These are phyloP conservation scores for Ammodytes dubius DNA, from an alignment of 2,113 vertebrate genomes.

Conservation along the genomic window DNA sequence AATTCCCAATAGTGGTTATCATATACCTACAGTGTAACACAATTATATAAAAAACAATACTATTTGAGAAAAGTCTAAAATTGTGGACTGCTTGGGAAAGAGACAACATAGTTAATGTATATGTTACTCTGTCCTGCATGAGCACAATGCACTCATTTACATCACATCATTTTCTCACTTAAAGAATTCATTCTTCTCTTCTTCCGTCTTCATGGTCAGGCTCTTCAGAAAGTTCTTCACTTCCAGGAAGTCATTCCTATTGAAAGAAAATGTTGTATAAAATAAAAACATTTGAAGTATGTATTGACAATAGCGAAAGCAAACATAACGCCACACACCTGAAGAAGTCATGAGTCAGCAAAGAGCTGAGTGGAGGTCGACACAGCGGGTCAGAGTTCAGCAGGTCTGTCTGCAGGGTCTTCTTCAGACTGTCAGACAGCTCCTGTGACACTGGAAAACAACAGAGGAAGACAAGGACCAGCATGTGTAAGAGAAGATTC, in stretches of 20 bases:
- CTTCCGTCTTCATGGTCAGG: conserved; percentile 95
- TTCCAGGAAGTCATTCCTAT: conserved; percentile 97
- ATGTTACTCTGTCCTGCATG: neutral
- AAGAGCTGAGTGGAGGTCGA: conserved; percentile 87
- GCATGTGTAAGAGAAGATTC: neutral
- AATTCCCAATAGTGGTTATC: neutral
- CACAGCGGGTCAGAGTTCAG: conserved; percentile 87
- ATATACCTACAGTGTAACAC: neutral
- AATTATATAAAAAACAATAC: conserved; percentile 1
- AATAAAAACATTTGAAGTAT: fast-evolving
- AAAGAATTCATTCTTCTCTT: conserved; percentile 98
- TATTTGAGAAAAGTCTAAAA: neutral
- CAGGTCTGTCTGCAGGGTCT: conserved; percentile 87
- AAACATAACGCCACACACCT: conserved; percentile 83
- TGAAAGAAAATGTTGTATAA: conserved; percentile 34
- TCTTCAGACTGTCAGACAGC: conserved; percentile 85
- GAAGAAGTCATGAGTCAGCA: conserved; percentile 94
- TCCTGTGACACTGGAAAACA: conserved; percentile 79
- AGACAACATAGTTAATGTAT: neutral
- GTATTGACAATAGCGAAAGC: neutral
- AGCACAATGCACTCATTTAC: neutral
- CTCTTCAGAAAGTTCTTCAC: conserved; percentile 96
- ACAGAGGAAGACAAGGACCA: neutral
- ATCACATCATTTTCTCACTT: conserved; percentile 87
- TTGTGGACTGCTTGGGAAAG: neutral